These are phyloP conservation scores for Drosophila ironensis DNA, from an alignment of 1,140 invertebrate genomes.

Conservation along the genomic window DNA sequence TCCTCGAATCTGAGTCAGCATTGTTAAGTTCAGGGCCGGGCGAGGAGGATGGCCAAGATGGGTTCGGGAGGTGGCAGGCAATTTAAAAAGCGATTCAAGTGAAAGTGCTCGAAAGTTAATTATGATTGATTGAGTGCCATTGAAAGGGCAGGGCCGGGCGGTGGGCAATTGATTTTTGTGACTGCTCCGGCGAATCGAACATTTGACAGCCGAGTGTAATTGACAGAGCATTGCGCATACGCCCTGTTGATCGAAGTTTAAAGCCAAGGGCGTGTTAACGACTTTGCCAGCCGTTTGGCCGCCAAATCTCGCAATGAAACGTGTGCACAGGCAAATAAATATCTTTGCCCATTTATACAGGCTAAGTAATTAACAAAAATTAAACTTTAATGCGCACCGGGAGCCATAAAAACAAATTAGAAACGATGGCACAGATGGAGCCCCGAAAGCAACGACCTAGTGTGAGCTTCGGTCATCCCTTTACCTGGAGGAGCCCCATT, in stretches of 20 bases:
- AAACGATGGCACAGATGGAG: slow-evolving; percentile 38
- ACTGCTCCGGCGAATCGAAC: slow-evolving; percentile 36
- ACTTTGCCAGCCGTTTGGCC: slow-evolving; percentile 9
- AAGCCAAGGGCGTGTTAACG: slow-evolving; percentile 21
- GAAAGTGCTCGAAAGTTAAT: slow-evolving; percentile 63
- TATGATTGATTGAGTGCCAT: slow-evolving; percentile 76
- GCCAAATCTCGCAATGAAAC: slow-evolving; percentile 9
- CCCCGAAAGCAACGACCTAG: slow-evolving; percentile 19
- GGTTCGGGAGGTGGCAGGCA: slow-evolving; percentile 16
- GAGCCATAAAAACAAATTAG: slow-evolving; percentile 49
- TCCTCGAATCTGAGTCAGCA: slow-evolving; percentile 14
- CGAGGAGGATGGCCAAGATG: background rate
- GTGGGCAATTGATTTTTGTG: slow-evolving; percentile 58
- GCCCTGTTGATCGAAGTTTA: slow-evolving; percentile 44
- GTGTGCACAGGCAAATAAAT: slow-evolving; percentile 22
- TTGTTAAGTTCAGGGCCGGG: background rate
- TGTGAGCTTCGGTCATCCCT: background rate
- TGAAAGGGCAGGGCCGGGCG: slow-evolving; percentile 23
- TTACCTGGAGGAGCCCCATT: background rate
- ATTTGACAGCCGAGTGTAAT: slow-evolving; percentile 55
- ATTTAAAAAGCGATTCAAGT: slow-evolving; percentile 55
- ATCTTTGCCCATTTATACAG: slow-evolving; percentile 21
- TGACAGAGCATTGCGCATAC: slow-evolving; percentile 66
- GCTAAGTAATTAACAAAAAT: slow-evolving; percentile 64
- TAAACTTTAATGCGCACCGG: slow-evolving; percentile 49